phyloP scores from a whole-genome alignment of 2,113 vertebrate genomes.

The Lycocorax pyrrhopterus region DNA sequence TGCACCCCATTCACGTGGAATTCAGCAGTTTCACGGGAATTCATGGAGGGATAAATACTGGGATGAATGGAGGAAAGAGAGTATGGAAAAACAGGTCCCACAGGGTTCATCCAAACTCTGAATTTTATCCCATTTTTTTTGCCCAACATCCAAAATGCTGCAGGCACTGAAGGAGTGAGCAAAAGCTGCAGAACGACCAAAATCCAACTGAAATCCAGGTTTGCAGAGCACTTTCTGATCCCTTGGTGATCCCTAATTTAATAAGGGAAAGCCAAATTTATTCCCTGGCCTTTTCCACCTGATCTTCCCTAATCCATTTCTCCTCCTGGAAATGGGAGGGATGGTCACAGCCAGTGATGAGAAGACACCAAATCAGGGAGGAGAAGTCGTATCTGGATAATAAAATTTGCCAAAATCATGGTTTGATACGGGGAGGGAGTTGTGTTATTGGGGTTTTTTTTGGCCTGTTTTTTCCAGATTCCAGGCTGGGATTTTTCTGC shows the following conservation, averaged over 20 bases:
- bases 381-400: neutral
- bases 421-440: fast-evolving
- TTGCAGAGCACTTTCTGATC: neutral
- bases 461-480: neutral
- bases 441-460: neutral
- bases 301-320: neutral
- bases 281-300: neutral
- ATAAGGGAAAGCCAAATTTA: neutral
- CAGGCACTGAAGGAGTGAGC: neutral
- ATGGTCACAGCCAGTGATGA: neutral
- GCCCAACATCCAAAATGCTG: neutral
- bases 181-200: neutral
- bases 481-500: neutral
- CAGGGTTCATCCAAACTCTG: neutral
- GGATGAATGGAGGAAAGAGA: neutral
- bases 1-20: neutral
- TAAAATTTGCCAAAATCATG: neutral
- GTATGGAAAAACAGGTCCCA: neutral
- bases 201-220: neutral
- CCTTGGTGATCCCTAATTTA: neutral
- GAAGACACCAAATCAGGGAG: neutral
- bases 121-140: neutral
- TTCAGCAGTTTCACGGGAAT: neutral
- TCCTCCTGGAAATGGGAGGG: neutral
- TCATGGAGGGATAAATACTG: neutral